Base-by-base conservation (phyloP, 2,113 vertebrate genomes). In the Arizona elegans region DNA sequence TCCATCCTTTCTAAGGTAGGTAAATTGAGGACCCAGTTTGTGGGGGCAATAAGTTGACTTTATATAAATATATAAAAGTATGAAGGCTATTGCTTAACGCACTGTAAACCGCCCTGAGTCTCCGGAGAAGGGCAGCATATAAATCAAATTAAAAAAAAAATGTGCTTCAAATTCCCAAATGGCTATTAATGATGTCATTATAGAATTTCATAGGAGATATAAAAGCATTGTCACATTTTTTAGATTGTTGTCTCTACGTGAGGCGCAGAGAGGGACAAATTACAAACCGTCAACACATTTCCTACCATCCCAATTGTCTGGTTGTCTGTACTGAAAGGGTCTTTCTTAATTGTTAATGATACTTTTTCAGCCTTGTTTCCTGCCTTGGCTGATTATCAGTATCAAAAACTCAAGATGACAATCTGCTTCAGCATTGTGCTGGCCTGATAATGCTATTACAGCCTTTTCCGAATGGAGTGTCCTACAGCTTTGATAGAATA, bases 161-260 rank as follows among this genome's bases (percentile, higher is more conserved):
- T 59, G 65, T 52, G 38, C 89, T 92, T 92, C 65, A 92, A 59
- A 88, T 59, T 8, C 10, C 65, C 81, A 54, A 89, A 81, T 7
- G 55, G 65, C 33, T 85, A 85, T 89, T 92, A 89, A 85, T 47
- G 50, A 88, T 88, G 29, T 58, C 62, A 58, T 91, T 91, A 38
- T 8, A 33, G 52, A 91, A 91, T 93, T 93, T 93, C 86, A 91
- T 58, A 50, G 53, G 53, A 58, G 43, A 88, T 53, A 52, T 81
- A 88, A 59, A 93, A 93, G 86, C 86, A 85, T 88, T 52, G 58
- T 59, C 81, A 43, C 12, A 29, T 24, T 43, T 86, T 90, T 91
- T 65, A 93, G 38, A 43, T 90, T 55, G 56, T 65, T 87, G 75
- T 87, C 12, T 93, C n/a, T 89, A 26, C n/a, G 65, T n/a, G 65